Conservation (phyloP, 2,113 vertebrate genomes). For the Lasiurus borealis region DNA sequence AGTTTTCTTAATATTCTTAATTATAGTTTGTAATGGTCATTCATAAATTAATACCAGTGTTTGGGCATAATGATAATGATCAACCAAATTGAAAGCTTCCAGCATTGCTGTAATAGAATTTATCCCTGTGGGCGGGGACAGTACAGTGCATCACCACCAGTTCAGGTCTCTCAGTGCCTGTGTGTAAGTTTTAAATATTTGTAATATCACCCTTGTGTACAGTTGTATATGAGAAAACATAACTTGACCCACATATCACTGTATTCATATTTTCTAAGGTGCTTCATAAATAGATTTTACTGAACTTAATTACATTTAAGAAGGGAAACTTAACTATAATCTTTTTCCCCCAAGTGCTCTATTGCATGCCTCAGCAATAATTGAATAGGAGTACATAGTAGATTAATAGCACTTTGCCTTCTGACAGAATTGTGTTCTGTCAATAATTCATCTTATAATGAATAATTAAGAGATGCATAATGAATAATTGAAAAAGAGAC, state of each 20-base stretch:
- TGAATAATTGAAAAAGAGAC: constrained; percentile 63
- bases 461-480: constrained; percentile 69
- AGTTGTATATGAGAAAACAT: background rate
- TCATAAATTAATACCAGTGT: background rate
- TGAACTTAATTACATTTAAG: constrained; percentile 36
- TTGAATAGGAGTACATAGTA: background rate
- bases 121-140: background rate
- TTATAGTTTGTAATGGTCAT: background rate
- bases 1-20: too few species aligned
- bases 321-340: background rate
- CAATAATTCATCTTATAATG: constrained; percentile 66
- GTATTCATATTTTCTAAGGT: background rate
- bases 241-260: background rate
- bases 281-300: constrained; percentile 39
- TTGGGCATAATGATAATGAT: background rate
- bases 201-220: background rate
- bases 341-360: background rate
- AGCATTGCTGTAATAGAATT: background rate
- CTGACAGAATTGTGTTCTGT: constrained; percentile 35
- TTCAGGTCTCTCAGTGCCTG: background rate
- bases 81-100: background rate
- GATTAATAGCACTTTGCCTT: constrained; percentile 60
- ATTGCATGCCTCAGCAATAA: background rate
- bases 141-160: background rate
- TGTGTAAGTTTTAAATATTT: constrained; percentile 18